A percentile compares a stretch with the other conserved stretches of the same genome.
Conservation (phyloP, 2,888 invertebrate genomes). For the Macrophya annulata region DNA sequence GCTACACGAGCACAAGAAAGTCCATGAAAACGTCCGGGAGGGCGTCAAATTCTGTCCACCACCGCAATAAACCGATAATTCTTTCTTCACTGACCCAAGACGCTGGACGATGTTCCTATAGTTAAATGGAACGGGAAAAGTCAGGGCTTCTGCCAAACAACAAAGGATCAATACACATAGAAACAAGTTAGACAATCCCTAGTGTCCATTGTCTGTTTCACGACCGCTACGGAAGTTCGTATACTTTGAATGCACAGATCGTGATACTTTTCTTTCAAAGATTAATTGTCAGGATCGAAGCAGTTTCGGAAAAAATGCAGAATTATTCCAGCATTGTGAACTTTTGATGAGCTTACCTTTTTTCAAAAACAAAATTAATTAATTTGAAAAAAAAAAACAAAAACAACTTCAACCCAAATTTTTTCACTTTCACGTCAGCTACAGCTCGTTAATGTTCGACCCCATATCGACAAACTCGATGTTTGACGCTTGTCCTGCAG, state of each 20-base stretch:
- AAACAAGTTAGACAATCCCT: conserved; percentile 27
- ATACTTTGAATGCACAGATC: conserved; percentile 21
- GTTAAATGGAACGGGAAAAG: conserved; percentile 45
- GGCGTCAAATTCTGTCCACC: conserved; percentile 42
- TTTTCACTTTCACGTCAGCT: not conserved
- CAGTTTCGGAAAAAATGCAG: not conserved
- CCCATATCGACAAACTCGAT: not conserved
- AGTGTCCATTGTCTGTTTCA: not conserved
- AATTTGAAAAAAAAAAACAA: too few species aligned
- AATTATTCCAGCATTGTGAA: too few species aligned
- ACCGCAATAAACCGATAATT: conserved; percentile 54
- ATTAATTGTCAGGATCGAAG: not conserved
- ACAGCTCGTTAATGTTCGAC: not conserved
- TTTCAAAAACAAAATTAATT: too few species aligned
- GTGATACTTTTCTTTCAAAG: not conserved
- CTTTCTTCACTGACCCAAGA: conserved; percentile 38
- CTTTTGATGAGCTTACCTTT: too few species aligned
- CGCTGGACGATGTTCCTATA: conserved; percentile 21
- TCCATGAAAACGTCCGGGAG: not conserved
- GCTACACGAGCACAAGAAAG: conserved; percentile 9
- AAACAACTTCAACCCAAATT: not conserved
- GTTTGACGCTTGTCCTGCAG: not conserved
- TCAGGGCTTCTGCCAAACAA: conserved; percentile 52
- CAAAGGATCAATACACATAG: conserved; percentile 50
- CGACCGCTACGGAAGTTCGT: conserved; percentile 24